A percentile compares a stretch with the other conserved stretches of the same genome.
These are phyloP conservation scores for Apodemus agrarius DNA, from an alignment of 2,797 vertebrate genomes.

Conservation along the genomic window DNA sequence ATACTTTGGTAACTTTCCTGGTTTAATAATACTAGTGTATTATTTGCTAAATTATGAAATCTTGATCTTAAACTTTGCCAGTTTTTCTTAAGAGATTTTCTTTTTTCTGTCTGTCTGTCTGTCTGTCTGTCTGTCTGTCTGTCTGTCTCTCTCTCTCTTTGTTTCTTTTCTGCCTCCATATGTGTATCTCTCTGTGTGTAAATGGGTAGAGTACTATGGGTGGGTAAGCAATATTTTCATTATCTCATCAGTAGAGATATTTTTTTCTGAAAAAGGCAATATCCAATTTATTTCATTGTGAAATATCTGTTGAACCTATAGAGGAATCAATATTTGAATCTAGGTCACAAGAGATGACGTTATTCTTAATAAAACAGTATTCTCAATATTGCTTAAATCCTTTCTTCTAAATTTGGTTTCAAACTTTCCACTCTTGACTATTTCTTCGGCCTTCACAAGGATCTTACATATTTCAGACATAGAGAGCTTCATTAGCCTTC, in stretches of 20 bases:
- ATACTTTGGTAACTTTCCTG: not conserved
- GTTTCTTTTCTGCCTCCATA: not conserved
- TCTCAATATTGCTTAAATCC: not conserved
- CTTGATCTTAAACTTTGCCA: not conserved
- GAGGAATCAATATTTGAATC: not conserved
- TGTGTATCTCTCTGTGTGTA: no score
- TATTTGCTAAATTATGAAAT: not conserved
- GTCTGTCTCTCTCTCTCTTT: not conserved
- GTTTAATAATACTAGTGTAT: not conserved
- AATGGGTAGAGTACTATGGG: not conserved
- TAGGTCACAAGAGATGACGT: not conserved
- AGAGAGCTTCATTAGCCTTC: not conserved
- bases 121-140: not conserved
- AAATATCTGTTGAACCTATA: not conserved
- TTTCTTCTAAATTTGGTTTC: not conserved
- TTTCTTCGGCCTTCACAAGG: not conserved
- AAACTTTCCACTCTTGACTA: not conserved
- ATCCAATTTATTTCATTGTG: not conserved
- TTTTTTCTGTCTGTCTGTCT: not conserved
- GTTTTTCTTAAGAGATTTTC: not conserved
- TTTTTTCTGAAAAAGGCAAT: conserved; percentile 11
- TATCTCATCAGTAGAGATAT: not conserved
- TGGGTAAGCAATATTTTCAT: not conserved
- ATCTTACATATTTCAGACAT: not conserved
- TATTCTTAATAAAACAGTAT: not conserved